Conservation (phyloP, 2,113 vertebrate species). For the Lophura nycthemera region DNA sequence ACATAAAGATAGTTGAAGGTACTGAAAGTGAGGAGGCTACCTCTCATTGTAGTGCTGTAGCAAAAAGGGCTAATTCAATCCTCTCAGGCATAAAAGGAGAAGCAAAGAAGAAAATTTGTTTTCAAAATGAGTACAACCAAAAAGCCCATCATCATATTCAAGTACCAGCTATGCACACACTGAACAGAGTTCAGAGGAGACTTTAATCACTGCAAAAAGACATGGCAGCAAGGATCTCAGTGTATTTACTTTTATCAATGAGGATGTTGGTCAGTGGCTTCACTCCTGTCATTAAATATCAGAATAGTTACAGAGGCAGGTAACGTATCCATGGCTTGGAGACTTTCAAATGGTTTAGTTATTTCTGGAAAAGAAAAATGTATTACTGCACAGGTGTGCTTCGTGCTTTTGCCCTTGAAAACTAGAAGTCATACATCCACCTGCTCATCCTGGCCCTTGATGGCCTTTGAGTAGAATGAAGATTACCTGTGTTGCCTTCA, state of each 20-base stretch:
- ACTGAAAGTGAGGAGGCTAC: not conserved
- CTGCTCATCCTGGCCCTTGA: not conserved
- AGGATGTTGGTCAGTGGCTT: not conserved
- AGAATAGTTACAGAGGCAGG: not conserved
- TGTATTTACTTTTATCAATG: not conserved
- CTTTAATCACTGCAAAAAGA: not conserved
- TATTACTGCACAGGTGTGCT: not conserved
- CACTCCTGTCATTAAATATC: not conserved
- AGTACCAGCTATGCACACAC: rapidly evolving
- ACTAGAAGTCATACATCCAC: not conserved
- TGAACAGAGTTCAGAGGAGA: not conserved
- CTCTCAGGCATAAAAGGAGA: not conserved
- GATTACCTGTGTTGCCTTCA: not conserved
- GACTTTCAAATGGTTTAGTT: not conserved
- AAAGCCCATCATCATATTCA: not conserved
- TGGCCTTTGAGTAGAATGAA: not conserved
- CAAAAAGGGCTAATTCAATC: not conserved
- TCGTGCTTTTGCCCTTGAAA: not conserved
- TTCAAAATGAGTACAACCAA: not conserved
- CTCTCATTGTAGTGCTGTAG: not conserved
- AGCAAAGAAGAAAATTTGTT: not conserved
- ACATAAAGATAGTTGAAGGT: not conserved
- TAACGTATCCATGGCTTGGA: not conserved
- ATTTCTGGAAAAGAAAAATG: not conserved
- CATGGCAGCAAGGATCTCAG: not conserved